Base-by-base conservation (phyloP, 2,888 invertebrate genomes). In the Plagiodera versicolora region DNA sequence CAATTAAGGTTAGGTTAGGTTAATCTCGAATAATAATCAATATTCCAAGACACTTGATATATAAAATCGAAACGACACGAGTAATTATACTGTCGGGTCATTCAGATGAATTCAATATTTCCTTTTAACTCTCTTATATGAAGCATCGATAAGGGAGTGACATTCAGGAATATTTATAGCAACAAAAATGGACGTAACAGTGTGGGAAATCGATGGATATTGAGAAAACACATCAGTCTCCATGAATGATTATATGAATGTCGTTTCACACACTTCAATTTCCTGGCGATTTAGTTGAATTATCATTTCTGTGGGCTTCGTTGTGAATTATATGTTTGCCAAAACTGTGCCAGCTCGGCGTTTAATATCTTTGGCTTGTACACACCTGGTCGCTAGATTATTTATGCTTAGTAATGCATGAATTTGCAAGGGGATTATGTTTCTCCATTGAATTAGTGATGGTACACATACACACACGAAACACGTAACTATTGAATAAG, bases 281-380 rank as follows among this genome's bases (percentile, higher is more conserved):
- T 39, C 39, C 39, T 39, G 39, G 39, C 39, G 39, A 39, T 39
- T 39, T 39, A 39, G 39, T 39, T 39, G 39, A 39, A 39, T 39
- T 39, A 39, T 39, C 39, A 39, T 39, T 39, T 39, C 39, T 39
- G 39, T 11, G 39, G 39, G 39, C 39, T 39, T 39, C 39, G 39
- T n/a, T n/a, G 39, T 39, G 39, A 39, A 39, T 39, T 39, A 39
- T 39, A 39, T 39, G 39, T 39, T 39, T 39, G 39, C 39, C 39
- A 39, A 39, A 39, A 39, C 39, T 39, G 39, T 14, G n/a, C 39
- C 39, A 39, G 39, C 39, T 10, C 39, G 39, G 39, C 39, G 11
- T 39, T 39, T 39, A 39, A 39, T 39, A 39, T 39, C 39, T 39
- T 39, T 11, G 39, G 39, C 2, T 39, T n/a, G 39, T 11, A 39